Evolutionary conservation across 37 sponge, comb jelly and placozoan species (phyloP), one percentile per base, ranked within the genome.

Genomic region (Geodia barretti): DNA sequence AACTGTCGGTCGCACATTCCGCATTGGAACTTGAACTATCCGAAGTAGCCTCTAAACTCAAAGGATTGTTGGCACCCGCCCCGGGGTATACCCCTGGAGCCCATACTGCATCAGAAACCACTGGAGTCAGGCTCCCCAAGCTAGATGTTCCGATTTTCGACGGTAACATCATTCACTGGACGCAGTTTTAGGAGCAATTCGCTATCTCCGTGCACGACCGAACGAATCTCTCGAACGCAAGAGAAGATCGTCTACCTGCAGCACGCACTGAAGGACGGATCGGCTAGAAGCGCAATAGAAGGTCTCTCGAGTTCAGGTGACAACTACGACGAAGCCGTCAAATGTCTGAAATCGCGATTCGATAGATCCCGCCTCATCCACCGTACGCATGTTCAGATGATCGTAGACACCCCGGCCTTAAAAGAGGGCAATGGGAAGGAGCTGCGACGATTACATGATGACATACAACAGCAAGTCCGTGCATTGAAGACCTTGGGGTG

Each of bases 111-210:
- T 47, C 54, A 47, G 54, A 47, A 17, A 47, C 54, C 54, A 17
- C 54, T 47, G 54, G 54, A 47, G 14, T 47, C 54, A 47, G 54
- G 14, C 14, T 47, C 54, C 54, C 54, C 54, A 47, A 47, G 54
- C 14, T 47, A 14, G 14, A 47, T 14, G 7, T 47, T 47, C 54
- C 54, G 54, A 47, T 14, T 42, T 80, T 84, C 31, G 84, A 84
- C 75, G 84, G 84, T 25, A 84, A 76, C 60, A 23, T 84, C 69
- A 66, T 84, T 59, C 84, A 84, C 37, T 84, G 84, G 84, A 84
- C 40, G 47, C 76, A 39, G 25, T 82, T 82, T 62, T 82, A 74
- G 83, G 83, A 82, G 9, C 84, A 84, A 42, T 84, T 84, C 43
- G 39, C 69, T 66, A 47, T 67, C 8, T 28, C 84, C 21, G 84